These are phyloP conservation scores for Agonopterix alstromeriana DNA, from an alignment of 2,888 invertebrate genomes.

Conservation along the genomic window DNA sequence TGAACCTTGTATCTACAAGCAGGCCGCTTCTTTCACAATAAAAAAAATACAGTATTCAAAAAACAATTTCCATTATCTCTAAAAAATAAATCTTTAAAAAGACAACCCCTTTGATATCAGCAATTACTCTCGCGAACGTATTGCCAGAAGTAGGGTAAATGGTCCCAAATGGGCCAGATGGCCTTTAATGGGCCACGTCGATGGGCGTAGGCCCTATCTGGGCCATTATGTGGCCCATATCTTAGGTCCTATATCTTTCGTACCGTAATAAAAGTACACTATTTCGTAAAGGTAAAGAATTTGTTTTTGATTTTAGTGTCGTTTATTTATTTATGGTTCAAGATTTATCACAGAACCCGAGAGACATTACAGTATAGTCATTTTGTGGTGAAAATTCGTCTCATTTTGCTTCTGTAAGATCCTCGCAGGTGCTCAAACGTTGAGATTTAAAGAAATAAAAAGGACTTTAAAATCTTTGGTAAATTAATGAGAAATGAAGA, in stretches of 20 bases:
- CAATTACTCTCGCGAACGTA: conserved; percentile 22
- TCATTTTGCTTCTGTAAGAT: too few species aligned
- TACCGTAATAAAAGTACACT: conserved; percentile 3
- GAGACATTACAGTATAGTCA: too few species aligned
- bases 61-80: too few species aligned
- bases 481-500: too few species aligned
- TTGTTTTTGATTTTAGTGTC: conserved; percentile 1
- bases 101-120: conserved; percentile 4
- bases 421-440: too few species aligned
- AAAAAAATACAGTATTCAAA: too few species aligned
- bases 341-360: too few species aligned
- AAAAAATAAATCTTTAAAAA: conserved; percentile 5
- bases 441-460: too few species aligned
- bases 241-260: conserved; percentile 12
- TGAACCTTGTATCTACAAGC: too few species aligned
- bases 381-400: too few species aligned
- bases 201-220: conserved; percentile 17
- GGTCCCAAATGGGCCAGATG: conserved; percentile 22
- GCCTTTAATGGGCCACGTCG: conserved; percentile 28
- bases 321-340: background rate
- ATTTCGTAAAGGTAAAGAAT: conserved; percentile 1
- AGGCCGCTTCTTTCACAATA: too few species aligned
- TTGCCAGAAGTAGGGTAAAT: conserved; percentile 24
- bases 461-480: too few species aligned
- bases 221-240: conserved; percentile 18